Conservation (phyloP, 2,113 vertebrate genomes). For the Amia ocellicauda region DNA sequence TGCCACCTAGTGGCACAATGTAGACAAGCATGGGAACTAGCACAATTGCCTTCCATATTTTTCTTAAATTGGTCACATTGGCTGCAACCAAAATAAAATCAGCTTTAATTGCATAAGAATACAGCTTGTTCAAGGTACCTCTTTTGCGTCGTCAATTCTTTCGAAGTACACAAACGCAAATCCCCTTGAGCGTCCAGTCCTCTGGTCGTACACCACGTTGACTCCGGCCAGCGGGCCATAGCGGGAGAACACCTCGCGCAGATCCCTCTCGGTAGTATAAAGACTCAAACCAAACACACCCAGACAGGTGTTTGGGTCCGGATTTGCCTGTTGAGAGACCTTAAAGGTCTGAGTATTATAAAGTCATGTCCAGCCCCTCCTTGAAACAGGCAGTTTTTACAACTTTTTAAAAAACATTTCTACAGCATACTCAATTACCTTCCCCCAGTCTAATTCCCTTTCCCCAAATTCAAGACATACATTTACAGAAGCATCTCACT, state of each 20-base stretch:
- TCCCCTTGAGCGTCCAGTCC: constrained; percentile 86
- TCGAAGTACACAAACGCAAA: constrained; percentile 94
- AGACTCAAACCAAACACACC: constrained; percentile 93
- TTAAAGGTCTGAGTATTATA: constrained; percentile 24
- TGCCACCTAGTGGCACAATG: too few species aligned
- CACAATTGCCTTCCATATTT: too few species aligned
- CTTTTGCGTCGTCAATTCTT: constrained; percentile 87
- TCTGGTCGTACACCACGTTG: constrained; percentile 91
- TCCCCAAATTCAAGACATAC: too few species aligned
- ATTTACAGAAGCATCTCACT: too few species aligned
- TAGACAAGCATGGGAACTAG: too few species aligned
- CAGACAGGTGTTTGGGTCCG: constrained; percentile 88
- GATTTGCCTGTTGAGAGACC: constrained; percentile 74
- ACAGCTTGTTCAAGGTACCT: constrained; percentile 74
- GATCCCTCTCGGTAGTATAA: constrained; percentile 88
- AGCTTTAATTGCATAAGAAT: background rate
- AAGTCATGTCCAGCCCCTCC: too few species aligned
- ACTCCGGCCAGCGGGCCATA: constrained; percentile 85
- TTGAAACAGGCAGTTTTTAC: too few species aligned
- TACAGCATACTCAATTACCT: too few species aligned
- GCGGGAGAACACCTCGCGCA: constrained; percentile 91
- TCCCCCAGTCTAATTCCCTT: too few species aligned
- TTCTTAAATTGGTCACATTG: too few species aligned
- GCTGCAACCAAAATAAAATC: too few species aligned
- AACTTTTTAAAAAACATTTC: too few species aligned